Evolutionary conservation across 2,797 vertebrate genomes (phyloP).

Genomic region (Semotilus atromaculatus): DNA sequence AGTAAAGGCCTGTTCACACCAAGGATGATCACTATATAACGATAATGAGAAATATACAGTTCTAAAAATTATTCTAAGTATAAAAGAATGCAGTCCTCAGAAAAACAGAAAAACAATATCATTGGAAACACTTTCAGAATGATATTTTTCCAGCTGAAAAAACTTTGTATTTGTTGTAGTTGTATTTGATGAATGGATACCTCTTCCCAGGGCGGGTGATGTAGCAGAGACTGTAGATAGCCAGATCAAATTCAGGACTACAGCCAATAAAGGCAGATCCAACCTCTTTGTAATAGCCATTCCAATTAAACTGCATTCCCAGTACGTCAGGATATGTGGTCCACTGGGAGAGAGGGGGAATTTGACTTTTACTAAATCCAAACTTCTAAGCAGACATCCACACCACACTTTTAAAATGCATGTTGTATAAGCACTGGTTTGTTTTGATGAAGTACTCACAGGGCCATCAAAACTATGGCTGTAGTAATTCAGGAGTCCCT

Average conservation of each 20-base stretch:
- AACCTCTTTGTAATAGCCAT: slow-evolving; percentile 90
- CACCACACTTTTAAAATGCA: not conserved
- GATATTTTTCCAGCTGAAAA: not conserved
- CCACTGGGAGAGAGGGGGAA: slow-evolving; percentile 79
- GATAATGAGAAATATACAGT: too few relatives aligned
- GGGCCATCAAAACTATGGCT: slow-evolving; percentile 91
- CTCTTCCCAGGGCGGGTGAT: slow-evolving; percentile 85
- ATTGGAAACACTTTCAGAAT: not conserved
- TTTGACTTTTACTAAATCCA: not conserved
- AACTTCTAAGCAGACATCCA: not conserved
- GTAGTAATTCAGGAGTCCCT: slow-evolving; percentile 85
- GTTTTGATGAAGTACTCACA: slow-evolving; percentile 74
- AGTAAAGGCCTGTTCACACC: not conserved
- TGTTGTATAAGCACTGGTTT: not conserved
- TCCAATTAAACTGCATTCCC: slow-evolving; percentile 93
- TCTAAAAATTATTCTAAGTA: too few relatives aligned
- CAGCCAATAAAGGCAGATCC: slow-evolving; percentile 89
- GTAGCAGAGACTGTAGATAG: slow-evolving; percentile 90
- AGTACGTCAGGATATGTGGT: slow-evolving; percentile 85
- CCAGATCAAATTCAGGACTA: slow-evolving; percentile 95
- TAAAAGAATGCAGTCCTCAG: not conserved
- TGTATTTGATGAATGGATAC: too few relatives aligned
- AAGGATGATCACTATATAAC: not conserved
- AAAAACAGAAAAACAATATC: too few relatives aligned
- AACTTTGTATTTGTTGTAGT: too few relatives aligned